Base-by-base conservation (phyloP, 2,797 vertebrate genomes). In the Muscicapa comitata region DNA sequence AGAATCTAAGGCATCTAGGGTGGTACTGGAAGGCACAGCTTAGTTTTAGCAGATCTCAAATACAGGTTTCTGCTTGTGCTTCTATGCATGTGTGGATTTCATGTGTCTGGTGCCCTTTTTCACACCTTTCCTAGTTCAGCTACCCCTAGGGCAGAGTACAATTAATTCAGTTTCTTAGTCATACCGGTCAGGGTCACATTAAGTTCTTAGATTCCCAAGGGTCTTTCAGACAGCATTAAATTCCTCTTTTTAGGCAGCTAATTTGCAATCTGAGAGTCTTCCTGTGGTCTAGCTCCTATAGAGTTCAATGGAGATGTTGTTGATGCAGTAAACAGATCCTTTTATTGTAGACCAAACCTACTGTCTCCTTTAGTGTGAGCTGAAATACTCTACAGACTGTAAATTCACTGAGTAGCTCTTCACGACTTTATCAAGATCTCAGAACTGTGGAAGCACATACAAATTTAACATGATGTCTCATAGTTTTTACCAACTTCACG, bases 111-210 rank as follows among this genome's bases (percentile, higher is more conserved):
- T 79, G 24, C 4, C 13, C 7, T 42, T 93, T 79, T 37, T 28
- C 13, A 57, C 20, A 35, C 5, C 13, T 81, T 35, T 65, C 25
- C 15, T 28, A 23, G 16, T 29, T 45, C 47, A 66, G 25, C 38
- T 53, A 50, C 23, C 43, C 29, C 38, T 18, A 58, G 35, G 58
- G 26, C 31, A 87, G 3, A 11, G 19, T 23, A 33, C 9, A 70
- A 8, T 11, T 70, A 19, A 88, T 40, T 14, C 10, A 42, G 11
- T 20, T 76, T 70, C 26, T 24, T 18, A 59, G 13, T 71, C 4
- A 7, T 8, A 55, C 11, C 7, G 50, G 11, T 47, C 18, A 74
- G 43, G 5, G 12, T 61, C n/a, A 43, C 0, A 1, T n/a, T 11
- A 51, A 65, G 23, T 17, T n/a, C 19, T 72, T 73, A 12, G 6